These are phyloP conservation scores for Drosophila arizonae DNA, from an alignment of 1,140 invertebrate genomes.

Conservation along the genomic window DNA sequence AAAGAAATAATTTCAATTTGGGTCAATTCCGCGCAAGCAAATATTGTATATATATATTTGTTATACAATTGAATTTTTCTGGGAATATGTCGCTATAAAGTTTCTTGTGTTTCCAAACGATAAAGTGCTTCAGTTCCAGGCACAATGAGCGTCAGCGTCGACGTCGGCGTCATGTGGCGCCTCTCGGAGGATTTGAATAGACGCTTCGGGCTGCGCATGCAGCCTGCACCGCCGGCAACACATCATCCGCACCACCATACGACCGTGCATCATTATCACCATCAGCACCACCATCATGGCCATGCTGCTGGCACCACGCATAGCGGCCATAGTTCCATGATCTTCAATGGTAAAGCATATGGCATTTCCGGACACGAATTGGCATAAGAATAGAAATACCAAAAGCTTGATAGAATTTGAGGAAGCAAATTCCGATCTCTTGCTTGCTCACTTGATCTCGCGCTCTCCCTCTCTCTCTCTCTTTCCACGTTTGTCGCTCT, in stretches of 20 bases:
- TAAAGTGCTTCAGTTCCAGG: not conserved
- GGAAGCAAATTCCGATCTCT: constrained; percentile 21
- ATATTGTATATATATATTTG: not conserved
- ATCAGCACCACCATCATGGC: constrained; percentile 61
- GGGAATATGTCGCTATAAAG: constrained; percentile 9
- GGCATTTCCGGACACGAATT: constrained; percentile 36
- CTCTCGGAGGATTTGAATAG: constrained; percentile 82
- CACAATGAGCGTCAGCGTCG: constrained; percentile 81
- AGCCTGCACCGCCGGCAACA: constrained; percentile 61
- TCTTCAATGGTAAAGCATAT: constrained; percentile 83
- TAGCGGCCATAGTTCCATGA: constrained; percentile 78
- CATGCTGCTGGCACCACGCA: constrained; percentile 37
- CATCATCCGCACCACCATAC: constrained; percentile 59
- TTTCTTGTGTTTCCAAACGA: no score
- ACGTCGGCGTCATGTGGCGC: constrained; percentile 83
- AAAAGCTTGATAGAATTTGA: not conserved
- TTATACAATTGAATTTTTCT: not conserved
- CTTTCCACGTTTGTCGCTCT: not conserved
- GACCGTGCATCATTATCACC: constrained; percentile 69
- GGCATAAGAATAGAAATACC: constrained; percentile 1
- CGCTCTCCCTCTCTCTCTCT: not conserved
- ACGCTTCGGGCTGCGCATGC: constrained; percentile 79
- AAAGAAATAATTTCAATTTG: not conserved
- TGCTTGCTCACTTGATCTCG: not conserved
- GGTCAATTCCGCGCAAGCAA: not conserved